phyloP scores from a whole-genome alignment of 2,113 vertebrate genomes.

The Promerops cafer region DNA sequence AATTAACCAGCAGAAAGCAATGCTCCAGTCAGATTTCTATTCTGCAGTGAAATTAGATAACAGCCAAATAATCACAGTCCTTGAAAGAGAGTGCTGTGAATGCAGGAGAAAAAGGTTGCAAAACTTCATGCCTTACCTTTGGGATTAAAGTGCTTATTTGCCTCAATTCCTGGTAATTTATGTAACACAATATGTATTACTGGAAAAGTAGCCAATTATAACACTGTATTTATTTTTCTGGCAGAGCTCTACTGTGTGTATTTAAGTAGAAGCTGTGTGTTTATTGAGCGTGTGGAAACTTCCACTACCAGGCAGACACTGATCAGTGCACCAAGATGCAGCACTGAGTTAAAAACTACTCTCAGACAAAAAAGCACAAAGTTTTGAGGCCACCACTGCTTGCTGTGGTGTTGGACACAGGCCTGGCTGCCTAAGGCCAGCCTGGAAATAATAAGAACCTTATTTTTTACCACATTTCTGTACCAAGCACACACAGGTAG shows the following conservation, averaged over 20 bases:
- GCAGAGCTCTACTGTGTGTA: not conserved
- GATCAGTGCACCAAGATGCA: not conserved
- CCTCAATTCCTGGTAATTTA: not conserved
- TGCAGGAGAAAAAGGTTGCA: not conserved
- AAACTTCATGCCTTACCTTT: not conserved
- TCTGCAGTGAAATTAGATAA: not conserved
- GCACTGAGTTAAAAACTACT: not conserved
- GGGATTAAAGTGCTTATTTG: not conserved
- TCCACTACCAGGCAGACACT: not conserved
- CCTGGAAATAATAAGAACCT: not conserved
- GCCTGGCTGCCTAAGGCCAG: not conserved
- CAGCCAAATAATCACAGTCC: slow-evolving; percentile 4
- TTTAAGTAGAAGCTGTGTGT: not conserved
- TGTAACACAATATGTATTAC: not conserved
- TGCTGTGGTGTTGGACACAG: not conserved
- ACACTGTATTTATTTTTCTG: not conserved
- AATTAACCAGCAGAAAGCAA: slow-evolving; percentile 33
- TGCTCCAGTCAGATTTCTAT: not conserved
- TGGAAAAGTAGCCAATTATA: not conserved
- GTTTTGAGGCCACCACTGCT: not conserved
- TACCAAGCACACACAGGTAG: fast-evolving
- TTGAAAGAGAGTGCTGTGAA: not conserved
- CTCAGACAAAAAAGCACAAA: not conserved
- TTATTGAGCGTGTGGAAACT: not conserved
- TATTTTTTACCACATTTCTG: not conserved